Conservation (phyloP, 2,797 vertebrate species). For the Dallia pectoralis region DNA sequence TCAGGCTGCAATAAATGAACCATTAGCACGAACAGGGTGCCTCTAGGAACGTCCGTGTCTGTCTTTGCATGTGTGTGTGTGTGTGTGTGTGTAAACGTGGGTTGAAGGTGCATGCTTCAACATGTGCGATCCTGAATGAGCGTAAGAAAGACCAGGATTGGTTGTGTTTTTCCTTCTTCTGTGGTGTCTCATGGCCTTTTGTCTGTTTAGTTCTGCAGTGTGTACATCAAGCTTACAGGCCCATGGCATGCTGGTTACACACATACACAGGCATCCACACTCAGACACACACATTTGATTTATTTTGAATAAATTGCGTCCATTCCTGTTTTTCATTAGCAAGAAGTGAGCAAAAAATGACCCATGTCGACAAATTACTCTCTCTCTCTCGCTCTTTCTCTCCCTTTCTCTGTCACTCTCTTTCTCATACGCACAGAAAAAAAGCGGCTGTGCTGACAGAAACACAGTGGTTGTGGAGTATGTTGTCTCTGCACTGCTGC, state of each 20-base stretch:
- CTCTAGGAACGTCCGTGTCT: constrained; percentile 9
- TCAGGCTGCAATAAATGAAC: constrained; percentile 1
- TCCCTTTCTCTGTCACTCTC: neutral
- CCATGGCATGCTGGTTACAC: constrained; percentile 1
- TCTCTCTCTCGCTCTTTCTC: no score
- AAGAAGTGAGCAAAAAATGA: neutral
- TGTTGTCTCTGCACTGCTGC: constrained; percentile 16
- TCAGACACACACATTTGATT: neutral
- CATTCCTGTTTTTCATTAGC: neutral
- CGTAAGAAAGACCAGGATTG: neutral
- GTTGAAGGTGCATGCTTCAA: no score
- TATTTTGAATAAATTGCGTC: neutral
- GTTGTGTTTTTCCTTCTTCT: neutral
- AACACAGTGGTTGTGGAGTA: neutral
- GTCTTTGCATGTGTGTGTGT: neutral
- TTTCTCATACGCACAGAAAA: neutral
- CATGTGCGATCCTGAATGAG: neutral
- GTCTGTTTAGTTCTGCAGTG: constrained; percentile 3
- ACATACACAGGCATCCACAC: constrained; percentile 9
- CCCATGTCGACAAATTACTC: neutral
- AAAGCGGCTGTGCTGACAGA: neutral
- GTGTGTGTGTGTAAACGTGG: constrained; percentile 4
- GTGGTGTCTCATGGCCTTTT: neutral
- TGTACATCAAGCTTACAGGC: neutral
- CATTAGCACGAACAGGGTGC: neutral